Evolutionary conservation across 2,888 invertebrate genomes (phyloP).

Genomic region (Drosophila nr. perissopoda): DNA sequence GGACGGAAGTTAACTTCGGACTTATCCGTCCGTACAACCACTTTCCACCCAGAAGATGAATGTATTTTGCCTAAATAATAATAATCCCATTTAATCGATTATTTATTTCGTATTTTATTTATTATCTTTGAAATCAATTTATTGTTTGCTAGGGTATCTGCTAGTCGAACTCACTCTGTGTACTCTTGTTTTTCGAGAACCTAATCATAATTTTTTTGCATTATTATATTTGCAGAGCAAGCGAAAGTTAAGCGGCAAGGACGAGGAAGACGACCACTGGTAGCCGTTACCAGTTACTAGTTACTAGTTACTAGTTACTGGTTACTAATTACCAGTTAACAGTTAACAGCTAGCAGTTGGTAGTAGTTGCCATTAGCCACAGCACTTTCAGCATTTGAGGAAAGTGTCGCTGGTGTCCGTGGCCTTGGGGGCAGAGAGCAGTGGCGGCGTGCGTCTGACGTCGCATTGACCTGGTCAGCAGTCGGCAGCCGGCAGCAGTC

Average conservation of each 20-base stretch:
- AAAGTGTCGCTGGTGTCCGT: constrained; percentile 26
- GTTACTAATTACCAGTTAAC: background rate
- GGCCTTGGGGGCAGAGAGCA: constrained; percentile 20
- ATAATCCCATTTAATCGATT: no score
- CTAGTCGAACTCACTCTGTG: background rate
- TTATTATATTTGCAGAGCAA: constrained; percentile 21
- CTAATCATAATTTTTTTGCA: constrained; percentile 12
- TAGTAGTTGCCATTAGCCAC: background rate
- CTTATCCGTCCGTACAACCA: no score
- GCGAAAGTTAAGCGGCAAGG: constrained; percentile 5
- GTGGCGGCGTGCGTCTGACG: constrained; percentile 29
- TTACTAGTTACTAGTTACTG: background rate
- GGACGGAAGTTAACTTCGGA: no score
- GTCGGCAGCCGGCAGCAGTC: constrained; percentile 23
- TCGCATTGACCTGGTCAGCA: constrained; percentile 36
- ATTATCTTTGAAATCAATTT: no score
- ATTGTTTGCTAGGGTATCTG: background rate
- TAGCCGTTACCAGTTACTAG: constrained; percentile 1
- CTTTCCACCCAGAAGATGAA: no score
- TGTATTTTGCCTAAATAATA: no score
- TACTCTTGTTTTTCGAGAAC: background rate
- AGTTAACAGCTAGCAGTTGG: background rate
- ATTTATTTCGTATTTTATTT: no score
- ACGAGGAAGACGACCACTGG: constrained; percentile 7
- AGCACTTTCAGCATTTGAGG: constrained; percentile 8